These are phyloP conservation scores for Tetragnatha montana DNA, from an alignment of 2,888 invertebrate species.

Conservation along the genomic window DNA sequence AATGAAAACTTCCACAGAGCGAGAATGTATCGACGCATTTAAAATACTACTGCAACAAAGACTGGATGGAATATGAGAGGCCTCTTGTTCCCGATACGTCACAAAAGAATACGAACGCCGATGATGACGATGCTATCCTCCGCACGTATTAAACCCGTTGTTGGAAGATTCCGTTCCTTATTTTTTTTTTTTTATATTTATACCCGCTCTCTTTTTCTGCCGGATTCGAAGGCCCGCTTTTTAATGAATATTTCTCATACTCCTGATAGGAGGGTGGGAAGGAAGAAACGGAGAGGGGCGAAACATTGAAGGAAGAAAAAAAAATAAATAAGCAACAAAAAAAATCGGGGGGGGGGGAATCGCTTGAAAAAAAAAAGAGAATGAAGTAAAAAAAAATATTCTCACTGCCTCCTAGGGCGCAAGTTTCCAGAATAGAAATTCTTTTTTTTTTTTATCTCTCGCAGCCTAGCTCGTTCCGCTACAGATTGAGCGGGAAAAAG, in stretches of 20 bases:
- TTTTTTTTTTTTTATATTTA: not conserved
- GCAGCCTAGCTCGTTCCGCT: conserved; percentile 51
- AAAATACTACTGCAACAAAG: not conserved
- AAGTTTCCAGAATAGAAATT: conserved; percentile 63
- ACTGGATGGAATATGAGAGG: not conserved
- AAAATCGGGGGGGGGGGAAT: conserved; percentile 17
- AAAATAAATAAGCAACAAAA: conserved; percentile 9
- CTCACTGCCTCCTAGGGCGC: conserved; percentile 49
- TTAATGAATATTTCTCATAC: conserved; percentile 68
- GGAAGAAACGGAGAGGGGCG: not conserved
- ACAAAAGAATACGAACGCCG: conserved; percentile 40
- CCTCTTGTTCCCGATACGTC: conserved; percentile 11
- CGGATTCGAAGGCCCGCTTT: conserved; percentile 52
- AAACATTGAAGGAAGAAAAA: conserved; percentile 4
- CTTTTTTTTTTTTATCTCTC: conserved; percentile 39
- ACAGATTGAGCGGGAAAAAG: conserved; percentile 60
- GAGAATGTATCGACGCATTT: not conserved
- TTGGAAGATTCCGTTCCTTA: conserved; percentile 55
- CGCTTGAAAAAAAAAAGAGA: conserved; percentile 3
- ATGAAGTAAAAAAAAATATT: conserved; percentile 15
- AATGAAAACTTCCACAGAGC: not conserved
- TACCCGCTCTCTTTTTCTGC: not conserved
- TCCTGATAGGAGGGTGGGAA: conserved; percentile 8
- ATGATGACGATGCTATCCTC: conserved; percentile 38
- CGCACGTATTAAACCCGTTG: conserved; percentile 58